phyloP scores from a whole-genome alignment of 2,113 vertebrate species.

The Dipodomys merriami region DNA sequence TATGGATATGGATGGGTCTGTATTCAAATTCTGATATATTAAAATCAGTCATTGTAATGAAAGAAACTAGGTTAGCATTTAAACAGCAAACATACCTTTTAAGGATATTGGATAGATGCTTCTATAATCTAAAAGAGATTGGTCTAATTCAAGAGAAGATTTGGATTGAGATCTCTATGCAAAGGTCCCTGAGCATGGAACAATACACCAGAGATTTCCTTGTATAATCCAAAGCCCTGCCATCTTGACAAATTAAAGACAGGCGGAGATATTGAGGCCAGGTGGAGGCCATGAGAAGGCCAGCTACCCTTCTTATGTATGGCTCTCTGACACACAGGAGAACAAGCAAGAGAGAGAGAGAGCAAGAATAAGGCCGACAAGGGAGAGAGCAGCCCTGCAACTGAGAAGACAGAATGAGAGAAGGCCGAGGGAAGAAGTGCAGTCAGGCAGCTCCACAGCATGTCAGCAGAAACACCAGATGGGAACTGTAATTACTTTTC shows the following conservation, averaged over 20 bases:
- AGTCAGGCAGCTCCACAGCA: neutral
- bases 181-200: neutral
- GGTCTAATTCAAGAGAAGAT: neutral
- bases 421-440: slow-evolving; percentile 21
- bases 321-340: neutral
- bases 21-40: neutral
- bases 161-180: neutral
- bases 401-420: slow-evolving; percentile 41
- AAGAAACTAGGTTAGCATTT: neutral
- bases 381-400: neutral
- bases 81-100: neutral
- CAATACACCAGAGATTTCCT: neutral
- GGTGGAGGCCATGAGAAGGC: neutral
- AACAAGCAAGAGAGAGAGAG: neutral
- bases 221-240: neutral
- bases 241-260: neutral
- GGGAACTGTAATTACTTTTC: slow-evolving; percentile 76
- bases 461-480: slow-evolving; percentile 76
- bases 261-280: neutral
- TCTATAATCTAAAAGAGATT: neutral
- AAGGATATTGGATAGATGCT: neutral
- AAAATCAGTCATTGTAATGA: neutral
- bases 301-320: neutral
- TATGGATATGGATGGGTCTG: neutral
- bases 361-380: too few relatives aligned